Base-by-base conservation (phyloP, 1,140 invertebrate genomes). In the Temnothorax curvispinosus region DNA sequence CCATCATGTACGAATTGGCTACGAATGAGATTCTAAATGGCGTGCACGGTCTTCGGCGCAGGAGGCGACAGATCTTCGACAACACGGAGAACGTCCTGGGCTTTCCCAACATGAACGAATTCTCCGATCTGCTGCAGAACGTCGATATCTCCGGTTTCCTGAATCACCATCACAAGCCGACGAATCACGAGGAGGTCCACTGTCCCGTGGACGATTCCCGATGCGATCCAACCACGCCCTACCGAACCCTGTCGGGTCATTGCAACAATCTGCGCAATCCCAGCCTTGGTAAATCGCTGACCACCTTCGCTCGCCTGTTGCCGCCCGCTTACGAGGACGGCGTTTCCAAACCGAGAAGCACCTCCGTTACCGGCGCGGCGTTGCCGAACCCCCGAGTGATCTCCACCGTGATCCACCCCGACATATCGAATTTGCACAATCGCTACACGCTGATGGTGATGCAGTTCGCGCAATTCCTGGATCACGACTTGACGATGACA, bases 211-310 rank as follows among this genome's bases (percentile, higher is more conserved):
- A 96, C 27, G 94, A 96, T 21, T 95, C 95, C 0, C 94, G 96
- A 7, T 99, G 99, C 91, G 98, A 99, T 92, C 96, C 98, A 1
- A 97, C 96, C 0, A 96, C 96, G 0, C 98, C 97, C 0, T 99
- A 98, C 95, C 96, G 98, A 87, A 97, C 97, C 0, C 96, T 97
- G 50, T 98, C 97, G 0, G 99, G 98, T 4, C 97, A 98, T 90
- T 99, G 99, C 92, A 99, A 99, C 92, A 99, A 99, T 93, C 94
- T 99, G 7, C 96, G 97, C 13, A 98, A 98, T 92, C 98, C 98
- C 0, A 97, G 96, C 85, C 97, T 97, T 86, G 99, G 98, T 3
- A 98, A 98, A 93, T 97, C 97, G 89, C 95, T 98, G 85, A 98
- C 98, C 0, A 98, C 98, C 0, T 99, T 99, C 93, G 97, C 98